Conservation (phyloP, 2,888 invertebrate genomes). For the Drosophila neotestacea region DNA sequence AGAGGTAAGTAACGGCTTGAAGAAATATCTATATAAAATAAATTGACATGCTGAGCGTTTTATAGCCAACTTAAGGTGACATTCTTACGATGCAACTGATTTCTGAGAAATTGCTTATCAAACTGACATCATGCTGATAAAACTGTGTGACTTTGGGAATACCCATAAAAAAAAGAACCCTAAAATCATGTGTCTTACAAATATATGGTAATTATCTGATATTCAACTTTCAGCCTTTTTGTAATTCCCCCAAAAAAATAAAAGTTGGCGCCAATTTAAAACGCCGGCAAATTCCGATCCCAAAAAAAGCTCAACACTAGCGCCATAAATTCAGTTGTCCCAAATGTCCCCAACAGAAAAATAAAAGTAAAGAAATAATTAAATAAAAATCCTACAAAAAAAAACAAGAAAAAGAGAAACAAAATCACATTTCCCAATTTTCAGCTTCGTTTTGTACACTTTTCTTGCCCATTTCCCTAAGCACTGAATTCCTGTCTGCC, state of each 20-base stretch:
- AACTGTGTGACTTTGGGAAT: constrained; percentile 5
- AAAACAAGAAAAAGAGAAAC: not conserved
- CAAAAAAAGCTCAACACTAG: constrained; percentile 30
- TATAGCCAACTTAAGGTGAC: constrained; percentile 27
- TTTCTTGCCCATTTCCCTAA: constrained; percentile 52
- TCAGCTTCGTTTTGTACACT: constrained; percentile 41
- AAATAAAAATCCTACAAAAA: constrained; percentile 20
- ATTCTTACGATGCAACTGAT: constrained; percentile 21
- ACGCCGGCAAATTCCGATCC: constrained; percentile 26
- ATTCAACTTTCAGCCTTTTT: not conserved
- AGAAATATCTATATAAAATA: constrained; percentile 19
- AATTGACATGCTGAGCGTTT: constrained; percentile 53
- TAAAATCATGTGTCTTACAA: not conserved
- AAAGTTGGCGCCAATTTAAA: constrained; percentile 31
- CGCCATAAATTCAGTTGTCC: constrained; percentile 66
- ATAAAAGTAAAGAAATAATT: constrained; percentile 20
- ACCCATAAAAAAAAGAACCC: not conserved
- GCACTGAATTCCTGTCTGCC: constrained; percentile 72
- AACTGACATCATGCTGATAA: constrained; percentile 26
- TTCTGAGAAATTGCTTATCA: constrained; percentile 3
- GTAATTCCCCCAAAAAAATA: not conserved
- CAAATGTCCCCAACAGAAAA: constrained; percentile 45
- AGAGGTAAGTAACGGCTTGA: constrained; percentile 23
- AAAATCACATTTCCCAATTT: constrained; percentile 56
- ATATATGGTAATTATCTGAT: not conserved